These are phyloP conservation scores for Glyptemys insculpta DNA, from an alignment of 2,797 vertebrate genomes.

Conservation along the genomic window DNA sequence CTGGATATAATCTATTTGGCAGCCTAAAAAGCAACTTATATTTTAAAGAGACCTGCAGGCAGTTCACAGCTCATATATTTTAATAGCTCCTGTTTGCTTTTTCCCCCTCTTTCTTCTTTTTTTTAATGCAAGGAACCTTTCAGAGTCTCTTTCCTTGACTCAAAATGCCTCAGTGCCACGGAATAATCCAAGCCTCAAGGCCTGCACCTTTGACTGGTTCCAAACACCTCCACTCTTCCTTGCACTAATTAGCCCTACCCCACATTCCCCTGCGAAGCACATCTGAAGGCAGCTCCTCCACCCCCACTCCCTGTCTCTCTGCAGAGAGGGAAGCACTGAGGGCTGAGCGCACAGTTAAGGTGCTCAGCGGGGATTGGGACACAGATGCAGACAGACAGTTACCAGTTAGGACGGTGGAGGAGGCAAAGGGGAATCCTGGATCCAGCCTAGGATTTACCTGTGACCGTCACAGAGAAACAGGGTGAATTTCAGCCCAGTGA, in stretches of 20 bases:
- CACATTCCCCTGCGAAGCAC: background rate
- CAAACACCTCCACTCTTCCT: background rate
- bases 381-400: background rate
- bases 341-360: background rate
- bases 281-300: background rate
- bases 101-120: background rate
- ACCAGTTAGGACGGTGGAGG: background rate
- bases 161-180: rapidly evolving
- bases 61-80: background rate
- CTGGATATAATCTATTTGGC: background rate
- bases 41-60: rapidly evolving
- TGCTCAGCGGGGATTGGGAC: background rate
- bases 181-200: background rate
- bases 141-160: rapidly evolving
- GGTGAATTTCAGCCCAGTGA: background rate
- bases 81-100: background rate
- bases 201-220: background rate
- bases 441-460: background rate
- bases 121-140: background rate
- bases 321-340: background rate
- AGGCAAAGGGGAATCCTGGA: background rate
- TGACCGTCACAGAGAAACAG: background rate
- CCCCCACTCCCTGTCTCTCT: background rate
- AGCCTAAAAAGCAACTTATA: background rate
- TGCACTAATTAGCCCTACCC: background rate